These are phyloP conservation scores for Huso huso DNA, from an alignment of 2,797 vertebrate genomes.

Conservation along the genomic window DNA sequence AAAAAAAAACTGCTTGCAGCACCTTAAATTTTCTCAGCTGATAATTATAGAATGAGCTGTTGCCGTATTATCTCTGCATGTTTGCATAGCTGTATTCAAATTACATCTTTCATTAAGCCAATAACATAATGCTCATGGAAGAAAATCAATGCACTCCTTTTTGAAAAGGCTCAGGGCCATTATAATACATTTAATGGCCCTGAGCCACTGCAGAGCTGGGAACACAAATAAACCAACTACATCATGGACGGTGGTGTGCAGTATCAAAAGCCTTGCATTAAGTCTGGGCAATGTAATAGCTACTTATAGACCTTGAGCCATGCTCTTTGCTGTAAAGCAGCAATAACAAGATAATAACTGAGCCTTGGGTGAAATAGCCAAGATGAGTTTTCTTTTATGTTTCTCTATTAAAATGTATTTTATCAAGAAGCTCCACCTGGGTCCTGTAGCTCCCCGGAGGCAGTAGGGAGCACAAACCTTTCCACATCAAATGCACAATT, in stretches of 20 bases:
- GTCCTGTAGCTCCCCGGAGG: neutral
- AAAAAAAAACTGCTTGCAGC: neutral
- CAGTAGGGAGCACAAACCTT: neutral
- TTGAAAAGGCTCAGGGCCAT: neutral
- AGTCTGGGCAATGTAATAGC: neutral
- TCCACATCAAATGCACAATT: slow-evolving; percentile 8
- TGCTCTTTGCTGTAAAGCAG: neutral
- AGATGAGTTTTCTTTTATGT: slow-evolving; percentile 14
- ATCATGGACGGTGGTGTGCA: too few species aligned
- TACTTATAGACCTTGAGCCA: neutral
- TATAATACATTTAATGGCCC: too few species aligned
- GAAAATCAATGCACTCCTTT: neutral
- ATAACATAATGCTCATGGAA: slow-evolving; percentile 5
- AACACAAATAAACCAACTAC: too few species aligned
- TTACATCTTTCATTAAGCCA: neutral
- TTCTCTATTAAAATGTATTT: slow-evolving; percentile 17
- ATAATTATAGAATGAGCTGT: neutral
- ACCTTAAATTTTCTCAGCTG: neutral
- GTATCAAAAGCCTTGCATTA: neutral
- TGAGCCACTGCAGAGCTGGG: too few species aligned
- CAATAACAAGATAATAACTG: slow-evolving; percentile 3
- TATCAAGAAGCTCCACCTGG: slow-evolving; percentile 8
- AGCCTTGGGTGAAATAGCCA: neutral
- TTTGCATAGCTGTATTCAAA: slow-evolving; percentile 1
- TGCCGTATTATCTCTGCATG: neutral